phyloP scores from a whole-genome alignment of 2,113 vertebrate species.

The Tiliqua scincoides region DNA sequence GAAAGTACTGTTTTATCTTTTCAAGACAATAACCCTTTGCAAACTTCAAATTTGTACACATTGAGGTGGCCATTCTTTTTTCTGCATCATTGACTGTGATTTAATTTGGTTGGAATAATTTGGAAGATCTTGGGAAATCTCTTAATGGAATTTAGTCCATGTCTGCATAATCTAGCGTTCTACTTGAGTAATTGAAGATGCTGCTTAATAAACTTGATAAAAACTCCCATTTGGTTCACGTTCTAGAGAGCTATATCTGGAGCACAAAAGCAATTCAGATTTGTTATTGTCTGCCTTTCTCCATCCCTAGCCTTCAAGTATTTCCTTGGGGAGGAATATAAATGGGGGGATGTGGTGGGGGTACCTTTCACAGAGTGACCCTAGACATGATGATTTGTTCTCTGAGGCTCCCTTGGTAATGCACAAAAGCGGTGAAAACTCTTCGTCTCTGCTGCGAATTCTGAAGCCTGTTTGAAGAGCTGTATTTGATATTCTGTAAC shows the following conservation, averaged over 20 bases:
- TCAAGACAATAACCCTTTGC: conserved; percentile 9
- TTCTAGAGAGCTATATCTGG: conserved; percentile 55
- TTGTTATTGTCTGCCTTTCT: conserved; percentile 59
- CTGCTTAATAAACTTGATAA: conserved; percentile 72
- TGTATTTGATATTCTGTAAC: conserved; percentile 23
- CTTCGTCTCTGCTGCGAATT: conserved; percentile 39
- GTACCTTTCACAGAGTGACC: conserved; percentile 65
- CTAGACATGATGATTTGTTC: conserved; percentile 61
- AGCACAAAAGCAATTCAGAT: conserved; percentile 57
- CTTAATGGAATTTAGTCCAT: conserved; percentile 63
- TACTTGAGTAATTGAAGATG: conserved; percentile 64
- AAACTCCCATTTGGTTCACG: conserved; percentile 61
- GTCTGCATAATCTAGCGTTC: conserved; percentile 53
- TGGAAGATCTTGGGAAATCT: conserved; percentile 64
- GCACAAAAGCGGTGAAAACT: conserved; percentile 53
- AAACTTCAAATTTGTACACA: conserved; percentile 35
- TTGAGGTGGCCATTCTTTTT: background rate
- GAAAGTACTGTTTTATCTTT: background rate
- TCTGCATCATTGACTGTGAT: conserved; percentile 37
- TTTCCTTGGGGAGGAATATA: conserved; percentile 62
- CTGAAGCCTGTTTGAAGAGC: conserved; percentile 46
- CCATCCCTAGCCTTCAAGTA: conserved; percentile 35
- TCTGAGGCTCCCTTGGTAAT: conserved; percentile 49
- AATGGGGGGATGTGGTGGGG: conserved; percentile 29
- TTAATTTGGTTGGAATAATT: conserved; percentile 58